These are phyloP conservation scores for Hydrophis major DNA, from an alignment of 2,797 vertebrate genomes.

Conservation along the genomic window DNA sequence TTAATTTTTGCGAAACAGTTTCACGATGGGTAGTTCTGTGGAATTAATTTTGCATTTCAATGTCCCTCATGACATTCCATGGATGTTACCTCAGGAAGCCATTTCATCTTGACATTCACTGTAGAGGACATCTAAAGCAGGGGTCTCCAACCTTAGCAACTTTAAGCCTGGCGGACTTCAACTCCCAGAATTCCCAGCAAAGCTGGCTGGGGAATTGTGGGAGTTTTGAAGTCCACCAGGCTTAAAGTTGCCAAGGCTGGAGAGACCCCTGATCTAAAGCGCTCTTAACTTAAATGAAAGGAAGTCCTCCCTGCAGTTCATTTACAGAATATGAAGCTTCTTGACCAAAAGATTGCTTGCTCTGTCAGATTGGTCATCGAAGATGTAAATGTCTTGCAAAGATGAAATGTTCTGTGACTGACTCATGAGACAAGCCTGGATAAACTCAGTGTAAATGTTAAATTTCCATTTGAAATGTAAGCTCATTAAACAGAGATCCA, in stretches of 20 bases:
- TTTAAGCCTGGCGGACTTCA: too few relatives aligned
- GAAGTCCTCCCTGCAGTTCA: not conserved
- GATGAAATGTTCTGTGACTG: not conserved
- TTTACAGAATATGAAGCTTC: not conserved
- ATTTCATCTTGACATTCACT: not conserved
- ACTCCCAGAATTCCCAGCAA: too few relatives aligned
- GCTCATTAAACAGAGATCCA: not conserved
- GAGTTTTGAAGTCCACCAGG: too few relatives aligned
- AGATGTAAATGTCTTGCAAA: not conserved
- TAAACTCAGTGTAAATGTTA: not conserved
- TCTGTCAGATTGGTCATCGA: not conserved
- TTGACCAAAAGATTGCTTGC: not conserved
- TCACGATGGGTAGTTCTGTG: not conserved
- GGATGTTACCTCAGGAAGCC: not conserved
- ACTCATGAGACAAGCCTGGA: not conserved
- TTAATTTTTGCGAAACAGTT: not conserved
- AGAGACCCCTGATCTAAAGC: too few relatives aligned
- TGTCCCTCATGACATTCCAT: not conserved
- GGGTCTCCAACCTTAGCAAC: too few relatives aligned
- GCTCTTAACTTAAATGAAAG: not conserved
- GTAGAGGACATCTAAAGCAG: not conserved
- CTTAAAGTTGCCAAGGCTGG: too few relatives aligned
- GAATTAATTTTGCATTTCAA: not conserved
- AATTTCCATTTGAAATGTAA: not conserved
- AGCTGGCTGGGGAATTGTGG: too few relatives aligned